A percentile compares a stretch with the other conserved stretches of the same genome.
phyloP scores from a whole-genome alignment of 37 sponge, comb jelly and placozoan species.

The Ianthella basta region DNA sequence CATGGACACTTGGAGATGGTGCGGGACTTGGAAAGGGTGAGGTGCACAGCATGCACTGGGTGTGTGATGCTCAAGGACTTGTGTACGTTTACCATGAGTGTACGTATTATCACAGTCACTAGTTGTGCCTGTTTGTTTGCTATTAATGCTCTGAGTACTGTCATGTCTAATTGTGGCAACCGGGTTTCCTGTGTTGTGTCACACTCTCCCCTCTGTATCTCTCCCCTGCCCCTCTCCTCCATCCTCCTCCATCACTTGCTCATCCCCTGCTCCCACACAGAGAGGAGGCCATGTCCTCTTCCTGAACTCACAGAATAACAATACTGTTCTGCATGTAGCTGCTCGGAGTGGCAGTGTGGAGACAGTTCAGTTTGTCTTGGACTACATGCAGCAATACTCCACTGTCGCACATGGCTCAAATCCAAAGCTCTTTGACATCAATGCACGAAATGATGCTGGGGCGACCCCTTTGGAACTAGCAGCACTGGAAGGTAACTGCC shows the following conservation, averaged over 20 bases:
- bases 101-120: too few species aligned
- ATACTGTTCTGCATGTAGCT: constrained; percentile 19
- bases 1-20: constrained; percentile 60
- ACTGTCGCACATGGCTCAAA: not conserved
- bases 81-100: too few species aligned
- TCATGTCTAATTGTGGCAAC: too few species aligned
- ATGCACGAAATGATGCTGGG: constrained; percentile 8
- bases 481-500: constrained; percentile 21
- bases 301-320: not conserved
- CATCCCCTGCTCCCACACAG: not conserved
- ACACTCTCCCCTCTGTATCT: too few species aligned
- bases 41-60: not conserved
- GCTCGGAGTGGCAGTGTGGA: constrained; percentile 18
- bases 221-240: too few species aligned
- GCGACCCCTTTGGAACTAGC: constrained; percentile 22
- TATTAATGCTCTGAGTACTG: too few species aligned
- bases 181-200: too few species aligned
- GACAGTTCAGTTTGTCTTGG: not conserved
- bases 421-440: not conserved
- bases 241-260: too few species aligned
- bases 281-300: not conserved
- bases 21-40: constrained; percentile 18
- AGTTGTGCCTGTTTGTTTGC: too few species aligned
- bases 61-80: too few species aligned
- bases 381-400: not conserved